These are phyloP conservation scores for Sturmia bella DNA, from an alignment of 2,888 invertebrate genomes.

Conservation along the genomic window DNA sequence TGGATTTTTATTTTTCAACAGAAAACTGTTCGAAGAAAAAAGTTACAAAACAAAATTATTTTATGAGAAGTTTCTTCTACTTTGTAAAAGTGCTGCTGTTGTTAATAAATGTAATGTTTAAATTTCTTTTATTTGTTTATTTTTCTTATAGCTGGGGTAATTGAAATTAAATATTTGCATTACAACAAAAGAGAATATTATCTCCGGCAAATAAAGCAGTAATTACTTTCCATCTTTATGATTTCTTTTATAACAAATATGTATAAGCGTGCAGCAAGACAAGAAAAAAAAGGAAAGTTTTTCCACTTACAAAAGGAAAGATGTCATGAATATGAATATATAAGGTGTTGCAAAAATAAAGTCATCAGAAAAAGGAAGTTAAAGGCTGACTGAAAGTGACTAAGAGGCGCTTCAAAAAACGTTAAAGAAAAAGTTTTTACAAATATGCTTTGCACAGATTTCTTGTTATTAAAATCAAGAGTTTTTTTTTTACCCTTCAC, in stretches of 20 bases:
- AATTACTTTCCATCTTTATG: slow-evolving; percentile 38
- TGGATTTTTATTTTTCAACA: slow-evolving; percentile 19
- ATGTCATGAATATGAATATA: no score
- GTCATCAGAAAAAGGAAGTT: no score
- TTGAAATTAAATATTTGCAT: slow-evolving; percentile 65
- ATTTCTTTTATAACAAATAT: not conserved
- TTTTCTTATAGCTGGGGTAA: slow-evolving; percentile 44
- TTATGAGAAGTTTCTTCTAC: slow-evolving; percentile 51
- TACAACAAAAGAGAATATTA: slow-evolving; percentile 54
- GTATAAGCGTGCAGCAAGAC: not conserved
- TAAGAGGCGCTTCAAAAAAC: no score
- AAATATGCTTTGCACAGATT: no score
- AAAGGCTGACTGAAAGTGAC: no score
- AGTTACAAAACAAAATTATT: slow-evolving; percentile 36
- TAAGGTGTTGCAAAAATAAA: no score
- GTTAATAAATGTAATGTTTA: no score
- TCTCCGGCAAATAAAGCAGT: slow-evolving; percentile 53
- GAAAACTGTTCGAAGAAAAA: slow-evolving; percentile 7
- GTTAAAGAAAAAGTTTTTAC: no score
- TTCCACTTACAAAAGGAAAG: not conserved
- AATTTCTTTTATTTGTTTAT: no score
- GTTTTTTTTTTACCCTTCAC: no score
- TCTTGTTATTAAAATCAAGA: no score
- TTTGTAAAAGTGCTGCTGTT: slow-evolving; percentile 15
- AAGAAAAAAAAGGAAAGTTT: slow-evolving; percentile 10